These are phyloP conservation scores for Cephus sareptanus DNA, from an alignment of 2,888 invertebrate species.

Conservation along the genomic window DNA sequence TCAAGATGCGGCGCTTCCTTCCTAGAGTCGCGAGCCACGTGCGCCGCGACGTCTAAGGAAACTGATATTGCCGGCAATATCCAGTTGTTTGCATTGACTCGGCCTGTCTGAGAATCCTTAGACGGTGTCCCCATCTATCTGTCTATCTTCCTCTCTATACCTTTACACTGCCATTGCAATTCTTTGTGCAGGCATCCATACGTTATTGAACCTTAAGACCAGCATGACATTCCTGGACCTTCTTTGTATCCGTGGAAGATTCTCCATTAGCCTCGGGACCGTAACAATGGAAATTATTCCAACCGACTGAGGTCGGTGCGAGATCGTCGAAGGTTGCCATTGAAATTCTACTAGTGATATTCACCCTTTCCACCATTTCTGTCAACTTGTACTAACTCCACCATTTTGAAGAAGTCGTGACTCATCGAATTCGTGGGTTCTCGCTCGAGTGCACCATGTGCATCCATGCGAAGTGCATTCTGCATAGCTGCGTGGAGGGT, in stretches of 20 bases:
- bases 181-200: constrained; percentile 43
- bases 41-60: constrained; percentile 51
- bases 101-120: constrained; percentile 43
- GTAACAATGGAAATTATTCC: too few species aligned
- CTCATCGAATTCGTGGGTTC: background rate
- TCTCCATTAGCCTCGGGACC: too few species aligned
- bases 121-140: constrained; percentile 13
- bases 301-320: too few species aligned
- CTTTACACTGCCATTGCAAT: constrained; percentile 23
- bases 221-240: too few species aligned
- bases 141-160: background rate
- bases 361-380: too few species aligned
- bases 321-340: too few species aligned
- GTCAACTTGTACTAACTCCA: too few species aligned
- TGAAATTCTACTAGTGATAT: too few species aligned
- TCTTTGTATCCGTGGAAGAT: too few species aligned
- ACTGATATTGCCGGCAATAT: constrained; percentile 61
- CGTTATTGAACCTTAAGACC: constrained; percentile 39
- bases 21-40: constrained; percentile 33
- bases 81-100: constrained; percentile 62
- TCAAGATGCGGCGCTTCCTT: constrained; percentile 27
- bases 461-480: constrained; percentile 1
- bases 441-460: background rate
- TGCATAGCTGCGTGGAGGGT: constrained; percentile 17
- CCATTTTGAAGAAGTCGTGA: too few species aligned